phyloP scores from a whole-genome alignment of 2,113 vertebrate genomes.

The Stomatorhinus ivindoensis region DNA sequence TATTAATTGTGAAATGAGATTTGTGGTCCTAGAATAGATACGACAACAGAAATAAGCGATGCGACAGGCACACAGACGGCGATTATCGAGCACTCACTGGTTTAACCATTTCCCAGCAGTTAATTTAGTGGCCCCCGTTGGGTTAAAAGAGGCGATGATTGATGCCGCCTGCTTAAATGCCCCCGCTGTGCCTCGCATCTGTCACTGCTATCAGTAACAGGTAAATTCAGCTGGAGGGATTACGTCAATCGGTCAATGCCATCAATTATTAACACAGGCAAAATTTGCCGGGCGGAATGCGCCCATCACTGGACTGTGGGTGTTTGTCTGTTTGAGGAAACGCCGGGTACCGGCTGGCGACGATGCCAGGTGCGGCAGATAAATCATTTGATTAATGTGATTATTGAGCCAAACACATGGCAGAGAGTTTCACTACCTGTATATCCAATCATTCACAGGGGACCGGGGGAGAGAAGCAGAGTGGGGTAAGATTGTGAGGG shows the following conservation, averaged over 20 bases:
- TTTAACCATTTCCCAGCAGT: neutral
- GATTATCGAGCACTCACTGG: neutral
- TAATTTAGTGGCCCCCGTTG: neutral
- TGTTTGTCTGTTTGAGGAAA: neutral
- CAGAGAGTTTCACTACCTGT: neutral
- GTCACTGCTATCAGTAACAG: neutral
- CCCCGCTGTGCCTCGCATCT: neutral
- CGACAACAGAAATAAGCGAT: neutral
- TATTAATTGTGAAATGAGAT: neutral
- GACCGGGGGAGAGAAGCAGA: neutral
- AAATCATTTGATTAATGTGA: conserved; percentile 7
- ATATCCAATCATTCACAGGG: neutral
- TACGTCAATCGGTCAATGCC: neutral
- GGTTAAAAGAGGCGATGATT: neutral
- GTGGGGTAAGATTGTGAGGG: neutral
- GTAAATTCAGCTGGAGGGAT: neutral
- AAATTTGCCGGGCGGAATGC: neutral
- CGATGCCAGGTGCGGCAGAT: neutral
- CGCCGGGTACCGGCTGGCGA: neutral
- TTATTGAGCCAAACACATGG: neutral
- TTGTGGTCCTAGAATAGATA: neutral
- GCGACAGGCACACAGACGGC: neutral
- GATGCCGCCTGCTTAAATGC: neutral
- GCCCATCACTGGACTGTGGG: neutral
- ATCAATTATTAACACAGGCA: neutral